These are phyloP conservation scores for Euwallacea similis DNA, from an alignment of 1,140 invertebrate species.

Conservation along the genomic window DNA sequence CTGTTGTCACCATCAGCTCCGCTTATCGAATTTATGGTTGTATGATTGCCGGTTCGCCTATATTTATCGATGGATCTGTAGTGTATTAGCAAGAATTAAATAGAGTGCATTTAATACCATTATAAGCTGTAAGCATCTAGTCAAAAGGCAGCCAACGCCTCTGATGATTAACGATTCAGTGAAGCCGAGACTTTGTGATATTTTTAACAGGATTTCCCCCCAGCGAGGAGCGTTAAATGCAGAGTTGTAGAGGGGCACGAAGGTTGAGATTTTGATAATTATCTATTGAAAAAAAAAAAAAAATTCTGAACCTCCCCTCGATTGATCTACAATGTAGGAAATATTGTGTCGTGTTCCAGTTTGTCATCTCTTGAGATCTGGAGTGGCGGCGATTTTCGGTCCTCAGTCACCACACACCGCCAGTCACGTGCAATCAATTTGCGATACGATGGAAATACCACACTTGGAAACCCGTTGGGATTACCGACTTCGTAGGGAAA, in stretches of 20 bases:
- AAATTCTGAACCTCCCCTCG: too few relatives aligned
- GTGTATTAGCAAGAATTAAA: too few relatives aligned
- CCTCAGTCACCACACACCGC: slow-evolving; percentile 88
- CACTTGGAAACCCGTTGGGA: slow-evolving; percentile 95
- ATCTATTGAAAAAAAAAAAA: too few relatives aligned
- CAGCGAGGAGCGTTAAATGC: neutral
- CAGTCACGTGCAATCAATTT: slow-evolving; percentile 92
- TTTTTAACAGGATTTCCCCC: neutral
- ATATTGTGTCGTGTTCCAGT: slow-evolving; percentile 61
- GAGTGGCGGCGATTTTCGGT: slow-evolving; percentile 92
- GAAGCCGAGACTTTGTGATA: neutral
- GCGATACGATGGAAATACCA: slow-evolving; percentile 94
- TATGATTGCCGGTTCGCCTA: too few relatives aligned
- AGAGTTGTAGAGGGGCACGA: too few relatives aligned
- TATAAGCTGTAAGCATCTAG: too few relatives aligned
- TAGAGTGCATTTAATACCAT: too few relatives aligned
- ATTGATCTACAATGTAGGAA: too few relatives aligned
- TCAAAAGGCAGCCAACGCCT: neutral
- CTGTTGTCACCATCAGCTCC: too few relatives aligned
- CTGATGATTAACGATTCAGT: neutral
- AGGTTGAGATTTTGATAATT: too few relatives aligned
- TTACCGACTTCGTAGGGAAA: slow-evolving; percentile 80
- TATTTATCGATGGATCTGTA: too few relatives aligned
- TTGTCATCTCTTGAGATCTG: slow-evolving; percentile 81
- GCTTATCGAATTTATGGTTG: too few relatives aligned